These are phyloP conservation scores for Nesospiza acunhae DNA, from an alignment of 2,113 vertebrate genomes.

Conservation along the genomic window DNA sequence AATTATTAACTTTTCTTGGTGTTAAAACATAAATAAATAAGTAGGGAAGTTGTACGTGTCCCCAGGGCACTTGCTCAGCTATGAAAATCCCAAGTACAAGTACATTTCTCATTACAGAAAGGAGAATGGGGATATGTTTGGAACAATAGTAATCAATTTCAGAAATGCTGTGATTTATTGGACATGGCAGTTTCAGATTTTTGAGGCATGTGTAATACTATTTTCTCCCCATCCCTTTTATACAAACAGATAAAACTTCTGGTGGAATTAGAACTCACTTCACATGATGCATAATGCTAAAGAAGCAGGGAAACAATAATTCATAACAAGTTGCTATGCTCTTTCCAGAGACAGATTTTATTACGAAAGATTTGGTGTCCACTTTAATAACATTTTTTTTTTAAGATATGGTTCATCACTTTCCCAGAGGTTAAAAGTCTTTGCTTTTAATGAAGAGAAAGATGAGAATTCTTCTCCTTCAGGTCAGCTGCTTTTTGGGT, in stretches of 20 bases:
- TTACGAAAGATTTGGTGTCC: not conserved
- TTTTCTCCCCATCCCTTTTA: not conserved
- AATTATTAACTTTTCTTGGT: not conserved
- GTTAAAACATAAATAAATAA: conserved; percentile 1
- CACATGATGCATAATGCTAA: not conserved
- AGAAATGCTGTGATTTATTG: conserved; percentile 28
- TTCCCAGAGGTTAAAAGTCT: not conserved
- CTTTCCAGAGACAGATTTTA: not conserved
- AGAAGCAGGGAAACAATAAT: not conserved
- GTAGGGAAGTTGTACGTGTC: not conserved
- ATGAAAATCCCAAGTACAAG: not conserved
- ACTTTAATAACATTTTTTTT: not conserved
- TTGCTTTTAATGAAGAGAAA: not conserved
- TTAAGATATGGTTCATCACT: not conserved
- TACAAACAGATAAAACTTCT: not conserved
- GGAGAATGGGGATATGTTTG: not conserved
- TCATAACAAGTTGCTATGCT: not conserved
- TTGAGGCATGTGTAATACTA: not conserved
- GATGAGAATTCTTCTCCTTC: not conserved
- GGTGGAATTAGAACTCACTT: not conserved
- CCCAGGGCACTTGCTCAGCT: not conserved
- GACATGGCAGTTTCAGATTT: conserved; percentile 8
- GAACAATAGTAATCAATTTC: conserved; percentile 38
- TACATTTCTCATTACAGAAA: not conserved
- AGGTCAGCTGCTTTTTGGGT: not conserved